Evolutionary conservation across 2,888 invertebrate genomes (phyloP).

Genomic region (Arge pagana): DNA sequence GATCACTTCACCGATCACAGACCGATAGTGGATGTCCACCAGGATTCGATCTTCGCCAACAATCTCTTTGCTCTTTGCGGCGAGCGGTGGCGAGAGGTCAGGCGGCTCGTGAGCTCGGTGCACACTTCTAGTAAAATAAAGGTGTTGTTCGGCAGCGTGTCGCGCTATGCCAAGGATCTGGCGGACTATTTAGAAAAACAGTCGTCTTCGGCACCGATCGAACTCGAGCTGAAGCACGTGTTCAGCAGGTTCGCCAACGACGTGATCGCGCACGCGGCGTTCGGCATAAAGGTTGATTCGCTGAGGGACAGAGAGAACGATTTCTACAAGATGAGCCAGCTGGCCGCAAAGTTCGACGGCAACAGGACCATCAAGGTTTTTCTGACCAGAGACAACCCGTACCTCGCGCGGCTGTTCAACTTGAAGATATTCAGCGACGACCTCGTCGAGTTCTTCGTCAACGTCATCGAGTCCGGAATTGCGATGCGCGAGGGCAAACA

Average conservation of each 20-base stretch:
- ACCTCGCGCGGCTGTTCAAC: conserved; percentile 32
- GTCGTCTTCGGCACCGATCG: conserved; percentile 23
- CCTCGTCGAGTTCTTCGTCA: conserved; percentile 34
- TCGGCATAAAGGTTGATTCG: conserved; percentile 64
- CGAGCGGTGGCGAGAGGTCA: conserved; percentile 61
- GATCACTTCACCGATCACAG: conserved; percentile 38
- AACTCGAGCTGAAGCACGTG: conserved; percentile 45
- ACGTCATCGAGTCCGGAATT: background rate
- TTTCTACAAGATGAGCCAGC: conserved; percentile 58
- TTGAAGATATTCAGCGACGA: conserved; percentile 31
- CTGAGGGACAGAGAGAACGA: conserved; percentile 61
- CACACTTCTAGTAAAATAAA: conserved; percentile 66
- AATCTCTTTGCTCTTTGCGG: conserved; percentile 45
- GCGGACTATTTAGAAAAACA: conserved; percentile 36
- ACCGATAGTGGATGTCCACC: conserved; percentile 27
- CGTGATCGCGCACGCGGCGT: conserved; percentile 65
- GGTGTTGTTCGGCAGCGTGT: conserved; percentile 60
- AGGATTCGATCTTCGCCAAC: conserved; percentile 38
- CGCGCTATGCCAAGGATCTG: conserved; percentile 45
- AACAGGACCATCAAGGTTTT: conserved; percentile 25
- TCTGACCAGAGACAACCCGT: background rate
- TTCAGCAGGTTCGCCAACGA: conserved; percentile 64
- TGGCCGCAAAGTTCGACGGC: conserved; percentile 31
- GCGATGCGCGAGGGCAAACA: background rate
- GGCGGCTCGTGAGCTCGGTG: conserved; percentile 61